Evolutionary conservation across 2,113 vertebrate species (phyloP), one percentile per base, ranked within the genome.

Genomic region (Steatornis caripensis): DNA sequence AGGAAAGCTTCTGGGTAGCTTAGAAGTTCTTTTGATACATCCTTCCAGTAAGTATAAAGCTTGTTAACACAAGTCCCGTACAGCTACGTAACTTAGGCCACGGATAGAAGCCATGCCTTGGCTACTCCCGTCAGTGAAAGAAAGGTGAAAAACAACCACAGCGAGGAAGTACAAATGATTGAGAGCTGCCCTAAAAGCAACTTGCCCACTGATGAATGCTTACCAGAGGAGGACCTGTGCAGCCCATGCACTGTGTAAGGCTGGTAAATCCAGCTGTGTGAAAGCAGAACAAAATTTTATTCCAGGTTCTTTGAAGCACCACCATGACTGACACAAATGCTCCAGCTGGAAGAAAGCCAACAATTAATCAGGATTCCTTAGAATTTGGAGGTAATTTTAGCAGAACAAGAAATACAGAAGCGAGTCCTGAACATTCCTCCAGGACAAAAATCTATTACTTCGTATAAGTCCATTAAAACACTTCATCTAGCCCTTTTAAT

Each of bases 361-460:
- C 22, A 58, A 75, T 83, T 92, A 81, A 90, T 32, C 69, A 41
- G 43, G 60, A 84, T 89, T 92, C 86, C 60, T 82, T 48, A 84
- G 74, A 89, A 65, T 94, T 46, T 69, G 49, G 72, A 93, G 80
- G 69, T 9, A 92, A 82, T 95, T 94, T 94, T 78, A 91, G 84
- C 74, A 91, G 84, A 97, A 87, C 74, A 82, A 94, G 81, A 91
- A 93, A 91, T 34, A 61, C 72, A 94, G 74, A 95, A 82, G 53
- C 1, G 49, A 91, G 71, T 74, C 66, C 70, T 95, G 45, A 95
- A 80, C 87, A 48, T 87, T 93, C 95, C 91, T 92, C 49, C 87
- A 87, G 89, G 93, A 92, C 78, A 95, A 89, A 92, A 96, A 70
- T 93, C 95, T 93, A 89, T 93, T 87, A 80, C 58, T 96, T 88